phyloP scores from a whole-genome alignment of 2,888 invertebrate species.

The Pachymerium ferrugineum region DNA sequence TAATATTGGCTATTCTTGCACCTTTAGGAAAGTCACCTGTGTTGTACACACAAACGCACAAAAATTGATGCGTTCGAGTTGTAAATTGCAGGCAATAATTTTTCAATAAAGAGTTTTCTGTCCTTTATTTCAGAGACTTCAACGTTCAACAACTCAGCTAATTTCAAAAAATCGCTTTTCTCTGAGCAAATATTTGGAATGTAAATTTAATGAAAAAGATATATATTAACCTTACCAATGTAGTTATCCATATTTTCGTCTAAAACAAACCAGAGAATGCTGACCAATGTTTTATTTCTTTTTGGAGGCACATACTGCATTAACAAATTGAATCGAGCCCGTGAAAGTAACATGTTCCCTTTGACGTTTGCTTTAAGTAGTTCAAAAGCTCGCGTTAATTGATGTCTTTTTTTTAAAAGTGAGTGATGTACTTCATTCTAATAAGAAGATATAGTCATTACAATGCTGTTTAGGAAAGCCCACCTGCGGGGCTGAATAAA shows the following conservation, averaged over 20 bases:
- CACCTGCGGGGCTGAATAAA: too few species aligned
- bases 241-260: conserved; percentile 44
- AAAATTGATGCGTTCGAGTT: conserved; percentile 42
- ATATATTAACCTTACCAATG: conserved; percentile 40
- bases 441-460: not conserved
- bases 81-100: conserved; percentile 43
- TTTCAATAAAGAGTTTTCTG: conserved; percentile 44
- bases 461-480: too few species aligned
- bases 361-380: conserved; percentile 41
- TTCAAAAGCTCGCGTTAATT: conserved; percentile 47
- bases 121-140: conserved; percentile 48
- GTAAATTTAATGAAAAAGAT: not conserved
- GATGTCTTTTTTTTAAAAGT: conserved; percentile 43
- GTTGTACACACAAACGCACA: conserved; percentile 43
- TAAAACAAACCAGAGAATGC: conserved; percentile 48
- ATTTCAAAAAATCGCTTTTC: conserved; percentile 44
- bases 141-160: conserved; percentile 49
- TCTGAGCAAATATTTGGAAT: conserved; percentile 35
- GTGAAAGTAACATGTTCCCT: conserved; percentile 41
- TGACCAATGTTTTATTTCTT: conserved; percentile 43
- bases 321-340: conserved; percentile 44
- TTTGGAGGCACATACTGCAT: conserved; percentile 42
- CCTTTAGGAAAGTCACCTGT: conserved; percentile 40
- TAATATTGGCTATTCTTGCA: conserved; percentile 33
- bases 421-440: conserved; percentile 40